Conservation (phyloP, 2,113 vertebrate species). For the Silurus glanis region DNA sequence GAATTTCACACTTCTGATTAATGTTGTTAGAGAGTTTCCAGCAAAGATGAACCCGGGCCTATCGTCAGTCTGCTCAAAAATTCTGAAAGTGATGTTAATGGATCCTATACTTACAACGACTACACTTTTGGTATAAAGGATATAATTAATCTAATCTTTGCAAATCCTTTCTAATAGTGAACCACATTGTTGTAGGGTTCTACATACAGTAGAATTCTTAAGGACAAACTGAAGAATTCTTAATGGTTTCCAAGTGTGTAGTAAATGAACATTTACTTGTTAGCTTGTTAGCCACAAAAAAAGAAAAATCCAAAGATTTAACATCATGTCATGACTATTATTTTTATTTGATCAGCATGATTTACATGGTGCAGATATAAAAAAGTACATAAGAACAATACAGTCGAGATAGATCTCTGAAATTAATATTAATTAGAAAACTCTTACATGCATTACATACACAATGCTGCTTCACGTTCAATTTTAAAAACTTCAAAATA, state of each 20-base stretch:
- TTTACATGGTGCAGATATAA: neutral
- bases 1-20: conserved; percentile 11
- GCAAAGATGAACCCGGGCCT: neutral
- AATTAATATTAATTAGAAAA: neutral
- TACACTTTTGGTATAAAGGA: neutral
- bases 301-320: neutral
- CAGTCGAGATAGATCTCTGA: neutral
- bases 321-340: neutral
- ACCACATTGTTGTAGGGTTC: neutral
- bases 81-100: neutral
- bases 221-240: neutral
- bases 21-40: neutral
- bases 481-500: neutral
- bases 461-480: neutral
- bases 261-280: neutral
- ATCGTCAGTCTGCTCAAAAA: neutral
- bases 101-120: neutral
- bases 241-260: neutral
- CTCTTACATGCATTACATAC: neutral
- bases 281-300: neutral
- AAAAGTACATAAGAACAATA: neutral
- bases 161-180: neutral
- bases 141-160: neutral
- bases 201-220: neutral
- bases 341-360: neutral